Evolutionary conservation across 64 coral and sea anemone genomes (phyloP).

Genomic region (Hydrozoanthus tunicans): DNA sequence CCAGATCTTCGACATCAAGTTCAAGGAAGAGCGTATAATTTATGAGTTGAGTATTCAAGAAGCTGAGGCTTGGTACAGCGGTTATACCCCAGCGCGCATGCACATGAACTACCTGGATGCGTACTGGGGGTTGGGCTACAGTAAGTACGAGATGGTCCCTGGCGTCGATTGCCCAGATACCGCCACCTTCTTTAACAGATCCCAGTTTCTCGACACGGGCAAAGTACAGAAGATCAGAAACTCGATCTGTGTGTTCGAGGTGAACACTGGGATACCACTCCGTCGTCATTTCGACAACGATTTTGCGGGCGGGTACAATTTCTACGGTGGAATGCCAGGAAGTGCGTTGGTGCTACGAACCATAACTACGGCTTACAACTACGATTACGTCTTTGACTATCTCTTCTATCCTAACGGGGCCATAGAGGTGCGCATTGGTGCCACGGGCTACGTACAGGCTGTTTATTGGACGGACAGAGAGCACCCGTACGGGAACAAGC

Average conservation of each 20-base stretch:
- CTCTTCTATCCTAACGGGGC: conserved; percentile 36
- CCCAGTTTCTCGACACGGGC: conserved; percentile 47
- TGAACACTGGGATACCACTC: conserved; percentile 50
- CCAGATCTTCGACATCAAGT: conserved; percentile 47
- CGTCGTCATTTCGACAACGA: conserved; percentile 47
- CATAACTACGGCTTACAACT: conserved; percentile 34
- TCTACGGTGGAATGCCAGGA: conserved; percentile 39
- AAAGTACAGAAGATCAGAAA: conserved; percentile 35
- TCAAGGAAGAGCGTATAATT: conserved; percentile 26
- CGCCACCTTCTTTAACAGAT: conserved; percentile 42
- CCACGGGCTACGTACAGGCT: conserved; percentile 38
- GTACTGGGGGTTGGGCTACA: conserved; percentile 49
- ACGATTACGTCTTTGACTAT: conserved; percentile 54
- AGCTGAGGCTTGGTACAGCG: conserved; percentile 53
- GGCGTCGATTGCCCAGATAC: conserved; percentile 42
- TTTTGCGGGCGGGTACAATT: conserved; percentile 29
- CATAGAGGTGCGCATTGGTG: conserved; percentile 20
- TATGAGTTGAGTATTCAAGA: conserved; percentile 52
- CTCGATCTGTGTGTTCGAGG: conserved; percentile 35
- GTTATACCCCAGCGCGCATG: conserved; percentile 54
- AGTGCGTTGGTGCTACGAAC: conserved; percentile 19
- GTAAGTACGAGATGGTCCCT: conserved; percentile 42
- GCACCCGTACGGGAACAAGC: conserved; percentile 8
- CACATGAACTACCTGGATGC: conserved; percentile 58
- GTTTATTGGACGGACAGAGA: conserved; percentile 47